Evolutionary conservation across 1,140 invertebrate genomes (phyloP), one percentile per base, ranked within the genome.

Genomic region (Microplitis mediator): DNA sequence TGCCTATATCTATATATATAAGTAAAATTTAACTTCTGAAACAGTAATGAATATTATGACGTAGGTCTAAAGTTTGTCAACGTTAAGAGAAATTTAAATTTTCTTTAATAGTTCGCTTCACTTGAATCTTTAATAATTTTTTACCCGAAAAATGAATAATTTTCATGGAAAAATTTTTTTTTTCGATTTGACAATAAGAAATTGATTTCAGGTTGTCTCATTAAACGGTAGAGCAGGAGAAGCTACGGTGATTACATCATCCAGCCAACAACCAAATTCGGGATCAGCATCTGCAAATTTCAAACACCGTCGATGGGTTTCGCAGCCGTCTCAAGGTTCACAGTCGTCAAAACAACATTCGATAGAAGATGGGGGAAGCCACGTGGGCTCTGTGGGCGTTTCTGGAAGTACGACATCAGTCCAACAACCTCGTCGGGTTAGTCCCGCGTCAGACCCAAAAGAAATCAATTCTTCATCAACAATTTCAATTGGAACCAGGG

Each of bases 401-500:
- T 31, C 51, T 70, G 78, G 76, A 74, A 82, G 79, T 79, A 80
- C 81, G 76, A 79, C 84, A 71, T 77, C 81, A 65, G 79, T 78
- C 69, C 75, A 84, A 71, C 78, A 82, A 69, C 79, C 83, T 65
- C 84, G 84, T 36, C 80, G 83, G 72, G 76, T 84, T 79, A 84
- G 83, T 85, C 81, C 84, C 34, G 82, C 81, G 69, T 74, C 81
- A 71, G 82, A 86, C 78, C 75, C 81, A 61, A 78, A 76, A 51
- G 84, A 84, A 75, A 78, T 82, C 65, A 82, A 81, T 76, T 72
- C 80, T 31, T 72, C 56, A 39, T 72, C 39, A 70, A 39, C 60
- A 5, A 32, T 54, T 34, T 50, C 58, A 14, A 23, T 52, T 13
- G 50, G 36, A 11, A 54, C 70, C 16, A 69, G 70, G 31, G 74